A percentile compares a stretch with the other conserved stretches of the same genome.
Conservation (phyloP, 1,140 invertebrate genomes). For the Lineus longissimus region DNA sequence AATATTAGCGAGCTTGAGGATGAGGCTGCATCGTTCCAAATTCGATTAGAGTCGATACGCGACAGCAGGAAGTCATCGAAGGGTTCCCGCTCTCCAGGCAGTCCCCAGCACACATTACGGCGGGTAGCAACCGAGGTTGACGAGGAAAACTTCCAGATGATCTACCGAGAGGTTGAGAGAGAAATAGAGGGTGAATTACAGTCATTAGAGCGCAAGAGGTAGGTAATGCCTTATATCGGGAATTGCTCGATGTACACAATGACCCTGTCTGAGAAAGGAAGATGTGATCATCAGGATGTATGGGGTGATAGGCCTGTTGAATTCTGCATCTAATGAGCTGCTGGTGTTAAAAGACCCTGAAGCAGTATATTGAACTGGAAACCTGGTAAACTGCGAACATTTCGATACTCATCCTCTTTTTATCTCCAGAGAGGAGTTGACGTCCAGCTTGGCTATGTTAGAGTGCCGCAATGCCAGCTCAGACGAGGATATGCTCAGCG, state of each 20-base stretch:
- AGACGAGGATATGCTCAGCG: constrained; percentile 72
- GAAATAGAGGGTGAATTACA: neutral
- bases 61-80: constrained; percentile 33
- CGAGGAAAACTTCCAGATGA: constrained; percentile 1
- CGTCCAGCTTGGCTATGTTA: constrained; percentile 72
- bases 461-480: constrained; percentile 67
- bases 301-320: no score
- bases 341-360: no score
- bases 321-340: no score
- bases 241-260: neutral
- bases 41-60: constrained; percentile 35
- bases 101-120: neutral
- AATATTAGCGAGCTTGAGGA: constrained; percentile 83
- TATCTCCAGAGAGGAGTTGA: constrained; percentile 67
- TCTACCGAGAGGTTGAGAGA: neutral
- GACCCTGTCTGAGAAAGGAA: neutral
- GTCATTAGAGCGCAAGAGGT: neutral
- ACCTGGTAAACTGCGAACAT: no score
- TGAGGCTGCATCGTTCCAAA: constrained; percentile 42
- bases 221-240: neutral
- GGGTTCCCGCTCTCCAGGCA: neutral
- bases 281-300: no score
- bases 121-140: neutral
- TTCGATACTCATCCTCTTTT: no score
- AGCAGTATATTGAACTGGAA: no score